Conservation (phyloP, 2,888 invertebrate species). For the Scaptodrosophila latifasciaeformis region DNA sequence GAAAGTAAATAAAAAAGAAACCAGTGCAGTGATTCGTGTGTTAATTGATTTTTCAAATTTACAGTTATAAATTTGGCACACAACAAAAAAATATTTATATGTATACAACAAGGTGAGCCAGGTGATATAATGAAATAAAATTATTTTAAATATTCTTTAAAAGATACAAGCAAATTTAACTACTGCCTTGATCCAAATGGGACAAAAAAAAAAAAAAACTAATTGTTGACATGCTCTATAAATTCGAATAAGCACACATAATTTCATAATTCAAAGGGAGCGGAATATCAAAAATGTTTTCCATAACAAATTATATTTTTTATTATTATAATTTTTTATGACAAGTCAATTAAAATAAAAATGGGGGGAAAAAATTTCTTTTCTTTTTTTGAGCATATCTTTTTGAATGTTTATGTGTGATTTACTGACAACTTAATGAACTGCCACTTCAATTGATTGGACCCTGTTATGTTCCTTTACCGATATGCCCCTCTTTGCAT, state of each 20-base stretch:
- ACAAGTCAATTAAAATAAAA: too few species aligned
- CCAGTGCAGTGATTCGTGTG: conserved; percentile 32
- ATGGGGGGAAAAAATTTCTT: background rate
- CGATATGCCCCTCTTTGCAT: background rate
- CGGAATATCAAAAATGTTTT: conserved; percentile 9
- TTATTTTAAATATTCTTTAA: conserved; percentile 10
- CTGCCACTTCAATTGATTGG: background rate
- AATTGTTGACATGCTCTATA: conserved; percentile 64
- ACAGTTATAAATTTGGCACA: conserved; percentile 10
- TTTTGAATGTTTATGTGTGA: too few species aligned
- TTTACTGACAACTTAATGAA: conserved; percentile 29
- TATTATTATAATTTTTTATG: background rate
- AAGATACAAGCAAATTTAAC: background rate
- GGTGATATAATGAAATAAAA: conserved; percentile 20
- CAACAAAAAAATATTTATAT: conserved; percentile 28
- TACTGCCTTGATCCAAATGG: background rate
- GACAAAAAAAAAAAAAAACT: background rate
- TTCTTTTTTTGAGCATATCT: background rate
- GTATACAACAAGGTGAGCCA: conserved; percentile 38
- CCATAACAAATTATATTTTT: conserved; percentile 22
- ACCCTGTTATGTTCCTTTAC: too few species aligned
- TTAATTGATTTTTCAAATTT: conserved; percentile 54
- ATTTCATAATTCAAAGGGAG: background rate
- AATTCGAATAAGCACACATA: conserved; percentile 55
- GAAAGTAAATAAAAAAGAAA: conserved; percentile 42